A percentile compares a stretch with the other conserved stretches of the same genome.
phyloP scores from a whole-genome alignment of 2,113 vertebrate genomes.

The Ictidomys tridecemlineatus region DNA sequence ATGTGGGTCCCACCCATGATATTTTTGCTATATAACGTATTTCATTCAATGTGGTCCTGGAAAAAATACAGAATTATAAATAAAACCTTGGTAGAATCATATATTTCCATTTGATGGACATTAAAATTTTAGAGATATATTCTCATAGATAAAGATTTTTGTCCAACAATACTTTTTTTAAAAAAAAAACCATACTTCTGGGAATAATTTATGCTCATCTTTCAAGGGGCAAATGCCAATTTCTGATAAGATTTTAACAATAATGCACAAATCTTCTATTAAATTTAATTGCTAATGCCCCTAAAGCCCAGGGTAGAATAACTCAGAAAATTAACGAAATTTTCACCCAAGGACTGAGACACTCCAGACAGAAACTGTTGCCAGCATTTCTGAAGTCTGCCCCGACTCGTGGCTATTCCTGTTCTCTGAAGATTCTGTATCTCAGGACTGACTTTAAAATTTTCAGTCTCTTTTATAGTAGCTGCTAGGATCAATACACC shows the following conservation, averaged over 20 bases:
- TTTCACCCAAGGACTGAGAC: not conserved
- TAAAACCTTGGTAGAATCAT: conserved; percentile 9
- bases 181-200: conserved; percentile 35
- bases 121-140: conserved; percentile 66
- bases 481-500: not conserved
- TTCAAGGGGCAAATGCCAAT: conserved; percentile 53
- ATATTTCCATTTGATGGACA: conserved; percentile 44
- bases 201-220: not conserved
- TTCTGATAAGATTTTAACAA: conserved; percentile 64
- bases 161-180: not conserved
- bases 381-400: conserved; percentile 34
- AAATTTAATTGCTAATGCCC: conserved; percentile 28
- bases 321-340: conserved; percentile 6
- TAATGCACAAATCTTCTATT: conserved; percentile 41
- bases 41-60: conserved; percentile 13
- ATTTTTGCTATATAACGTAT: not conserved
- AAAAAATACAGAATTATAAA: not conserved
- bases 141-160: conserved; percentile 30
- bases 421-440: not conserved
- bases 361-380: not conserved
- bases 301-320: not conserved
- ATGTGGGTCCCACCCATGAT: not conserved
- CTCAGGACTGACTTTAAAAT: not conserved
- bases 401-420: too few species aligned
- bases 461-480: not conserved